Conservation (phyloP, 1,140 invertebrate genomes). For the Ceratina calcarata region DNA sequence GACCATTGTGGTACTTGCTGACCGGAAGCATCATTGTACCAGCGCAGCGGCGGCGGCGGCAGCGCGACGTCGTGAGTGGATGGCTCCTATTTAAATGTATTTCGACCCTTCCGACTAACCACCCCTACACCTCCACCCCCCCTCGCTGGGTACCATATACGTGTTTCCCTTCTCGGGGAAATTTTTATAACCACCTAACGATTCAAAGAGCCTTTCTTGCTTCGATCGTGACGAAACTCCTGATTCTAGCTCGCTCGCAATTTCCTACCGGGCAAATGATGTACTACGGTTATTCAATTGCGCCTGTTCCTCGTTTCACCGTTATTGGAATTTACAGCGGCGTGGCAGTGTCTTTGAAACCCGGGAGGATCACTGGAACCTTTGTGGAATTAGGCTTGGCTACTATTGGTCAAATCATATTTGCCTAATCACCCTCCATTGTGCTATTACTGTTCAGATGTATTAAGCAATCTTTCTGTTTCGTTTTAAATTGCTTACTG, state of each 20-base stretch:
- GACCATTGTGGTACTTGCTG: constrained; percentile 72
- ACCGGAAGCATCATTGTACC: constrained; percentile 73
- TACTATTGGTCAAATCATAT: no score
- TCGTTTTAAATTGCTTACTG: no score
- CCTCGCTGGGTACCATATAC: not conserved
- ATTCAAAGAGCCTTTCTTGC: constrained; percentile 31
- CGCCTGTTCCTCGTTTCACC: no score
- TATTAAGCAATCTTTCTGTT: no score
- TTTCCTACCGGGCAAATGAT: not conserved
- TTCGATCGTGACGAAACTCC: constrained; percentile 36
- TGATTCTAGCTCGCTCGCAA: not conserved
- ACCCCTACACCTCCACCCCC: constrained; percentile 19
- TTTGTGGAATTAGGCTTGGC: no score
- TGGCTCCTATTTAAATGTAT: constrained; percentile 65
- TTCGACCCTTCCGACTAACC: constrained; percentile 45
- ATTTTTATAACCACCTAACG: constrained; percentile 40
- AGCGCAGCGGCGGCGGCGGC: no score
- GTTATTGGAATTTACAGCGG: no score
- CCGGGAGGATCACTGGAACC: no score
- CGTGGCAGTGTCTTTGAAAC: no score
- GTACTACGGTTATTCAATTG: no score
- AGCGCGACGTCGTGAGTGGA: constrained; percentile 44
- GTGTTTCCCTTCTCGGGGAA: constrained; percentile 5
- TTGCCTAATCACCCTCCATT: no score
- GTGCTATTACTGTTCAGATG: no score